Conservation (phyloP, 2,888 invertebrate species). For the Pyralis farinalis region DNA sequence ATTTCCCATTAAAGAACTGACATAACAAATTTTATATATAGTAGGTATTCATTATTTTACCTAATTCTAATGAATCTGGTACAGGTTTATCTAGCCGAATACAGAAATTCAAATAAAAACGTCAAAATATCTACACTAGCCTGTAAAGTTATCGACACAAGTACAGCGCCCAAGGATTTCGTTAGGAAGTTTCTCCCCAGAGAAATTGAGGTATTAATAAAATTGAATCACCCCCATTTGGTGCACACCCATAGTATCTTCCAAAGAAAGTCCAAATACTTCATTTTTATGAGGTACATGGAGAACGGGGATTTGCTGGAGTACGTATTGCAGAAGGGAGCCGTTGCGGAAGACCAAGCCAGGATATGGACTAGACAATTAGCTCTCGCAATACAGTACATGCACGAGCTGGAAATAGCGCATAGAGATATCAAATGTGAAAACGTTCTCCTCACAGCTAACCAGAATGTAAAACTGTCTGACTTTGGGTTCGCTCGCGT, state of each 20-base stretch:
- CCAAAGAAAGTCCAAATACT: slow-evolving; percentile 85
- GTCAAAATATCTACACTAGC: slow-evolving; percentile 76
- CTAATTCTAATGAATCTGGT: neutral
- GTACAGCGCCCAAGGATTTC: slow-evolving; percentile 88
- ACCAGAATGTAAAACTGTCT: slow-evolving; percentile 88
- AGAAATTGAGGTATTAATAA: slow-evolving; percentile 89
- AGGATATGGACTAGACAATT: slow-evolving; percentile 87
- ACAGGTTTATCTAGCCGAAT: slow-evolving; percentile 69
- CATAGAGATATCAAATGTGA: slow-evolving; percentile 93
- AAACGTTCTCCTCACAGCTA: slow-evolving; percentile 87
- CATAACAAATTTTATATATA: no score
- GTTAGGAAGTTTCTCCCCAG: slow-evolving; percentile 90
- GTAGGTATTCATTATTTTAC: no score
- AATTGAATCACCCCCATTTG: slow-evolving; percentile 89
- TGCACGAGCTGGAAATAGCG: slow-evolving; percentile 87
- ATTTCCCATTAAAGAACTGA: no score
- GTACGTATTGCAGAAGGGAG: slow-evolving; percentile 84
- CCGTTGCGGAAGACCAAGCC: slow-evolving; percentile 84
- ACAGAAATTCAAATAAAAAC: slow-evolving; percentile 61
- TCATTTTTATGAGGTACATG: slow-evolving; percentile 87
- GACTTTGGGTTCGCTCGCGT: slow-evolving; percentile 90
- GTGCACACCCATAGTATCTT: slow-evolving; percentile 90
- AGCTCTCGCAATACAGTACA: slow-evolving; percentile 85
- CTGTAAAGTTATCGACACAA: slow-evolving; percentile 88
- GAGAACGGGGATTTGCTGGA: slow-evolving; percentile 90